These are phyloP conservation scores for Pluvialis apricaria DNA, from an alignment of 2,113 vertebrate species.

Conservation along the genomic window DNA sequence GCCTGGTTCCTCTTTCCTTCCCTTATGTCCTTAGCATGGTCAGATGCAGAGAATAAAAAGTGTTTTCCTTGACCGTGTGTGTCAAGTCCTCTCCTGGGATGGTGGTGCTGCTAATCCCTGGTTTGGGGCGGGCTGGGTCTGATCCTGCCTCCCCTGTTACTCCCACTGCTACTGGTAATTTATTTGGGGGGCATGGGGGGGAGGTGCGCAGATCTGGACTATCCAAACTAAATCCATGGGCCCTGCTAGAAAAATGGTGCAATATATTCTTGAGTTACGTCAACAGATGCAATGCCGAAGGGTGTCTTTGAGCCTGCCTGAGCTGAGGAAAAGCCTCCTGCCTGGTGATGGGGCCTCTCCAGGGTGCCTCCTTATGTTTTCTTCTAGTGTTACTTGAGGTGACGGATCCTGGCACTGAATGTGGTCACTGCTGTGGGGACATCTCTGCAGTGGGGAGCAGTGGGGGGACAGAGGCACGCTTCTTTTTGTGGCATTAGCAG, in stretches of 20 bases:
- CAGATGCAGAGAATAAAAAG: background rate
- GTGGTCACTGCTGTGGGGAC: background rate
- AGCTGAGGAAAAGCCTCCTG: background rate
- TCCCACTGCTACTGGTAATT: background rate
- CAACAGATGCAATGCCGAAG: background rate
- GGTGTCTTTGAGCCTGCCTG: background rate
- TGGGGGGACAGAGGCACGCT: rapidly evolving
- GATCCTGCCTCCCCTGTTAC: background rate
- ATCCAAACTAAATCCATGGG: background rate
- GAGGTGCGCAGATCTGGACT: background rate
- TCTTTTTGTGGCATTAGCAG: background rate
- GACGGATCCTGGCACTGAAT: background rate
- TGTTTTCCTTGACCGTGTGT: background rate
- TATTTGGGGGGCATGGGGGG: background rate
- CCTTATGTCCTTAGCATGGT: background rate
- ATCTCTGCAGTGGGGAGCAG: background rate
- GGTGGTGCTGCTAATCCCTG: background rate
- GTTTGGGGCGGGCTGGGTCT: background rate
- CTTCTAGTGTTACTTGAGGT: background rate
- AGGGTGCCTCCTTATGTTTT: background rate
- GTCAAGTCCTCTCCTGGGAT: background rate
- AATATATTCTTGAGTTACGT: rapidly evolving
- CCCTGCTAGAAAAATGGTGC: background rate
- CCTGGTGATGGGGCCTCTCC: background rate
- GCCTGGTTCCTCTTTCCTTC: background rate